phyloP scores from a whole-genome alignment of 2,888 invertebrate genomes.

The Prenolepis imparis region DNA sequence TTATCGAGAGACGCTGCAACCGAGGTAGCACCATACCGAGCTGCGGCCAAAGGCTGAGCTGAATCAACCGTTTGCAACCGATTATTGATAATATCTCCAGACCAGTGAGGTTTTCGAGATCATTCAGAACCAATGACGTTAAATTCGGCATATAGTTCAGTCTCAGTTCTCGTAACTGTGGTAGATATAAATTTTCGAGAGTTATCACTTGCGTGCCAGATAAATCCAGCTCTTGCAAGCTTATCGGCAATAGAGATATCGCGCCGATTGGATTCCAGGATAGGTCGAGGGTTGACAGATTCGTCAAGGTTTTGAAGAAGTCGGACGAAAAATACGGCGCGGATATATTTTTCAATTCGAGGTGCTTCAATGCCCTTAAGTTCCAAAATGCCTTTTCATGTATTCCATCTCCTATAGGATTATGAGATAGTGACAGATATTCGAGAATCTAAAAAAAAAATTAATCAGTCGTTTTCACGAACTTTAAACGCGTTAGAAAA shows the following conservation, averaged over 20 bases:
- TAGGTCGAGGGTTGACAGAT: conserved; percentile 79
- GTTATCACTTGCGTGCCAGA: conserved; percentile 88
- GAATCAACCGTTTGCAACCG: conserved; percentile 87
- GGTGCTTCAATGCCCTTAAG: conserved; percentile 75
- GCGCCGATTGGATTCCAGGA: conserved; percentile 87
- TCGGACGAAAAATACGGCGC: conserved; percentile 75
- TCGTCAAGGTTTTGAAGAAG: conserved; percentile 79
- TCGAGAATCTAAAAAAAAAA: conserved; percentile 78
- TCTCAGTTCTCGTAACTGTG: conserved; percentile 87
- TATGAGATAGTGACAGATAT: conserved; percentile 81
- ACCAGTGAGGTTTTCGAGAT: conserved; percentile 87
- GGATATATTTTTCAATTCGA: conserved; percentile 81
- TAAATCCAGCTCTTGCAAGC: conserved; percentile 88
- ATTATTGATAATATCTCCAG: conserved; percentile 87
- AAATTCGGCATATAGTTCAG: conserved; percentile 88
- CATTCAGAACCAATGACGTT: conserved; percentile 87
- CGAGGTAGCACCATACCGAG: conserved; percentile 83
- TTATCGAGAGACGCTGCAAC: conserved; percentile 86
- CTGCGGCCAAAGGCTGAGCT: conserved; percentile 87
- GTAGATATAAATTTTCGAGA: conserved; percentile 86
- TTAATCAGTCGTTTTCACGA: neutral
- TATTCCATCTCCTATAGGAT: conserved; percentile 82
- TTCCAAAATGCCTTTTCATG: conserved; percentile 82
- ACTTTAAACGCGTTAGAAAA: neutral
- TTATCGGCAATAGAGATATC: conserved; percentile 88